Evolutionary conservation across 2,797 vertebrate genomes (phyloP).

Genomic region (Pantherophis alleghaniensis): DNA sequence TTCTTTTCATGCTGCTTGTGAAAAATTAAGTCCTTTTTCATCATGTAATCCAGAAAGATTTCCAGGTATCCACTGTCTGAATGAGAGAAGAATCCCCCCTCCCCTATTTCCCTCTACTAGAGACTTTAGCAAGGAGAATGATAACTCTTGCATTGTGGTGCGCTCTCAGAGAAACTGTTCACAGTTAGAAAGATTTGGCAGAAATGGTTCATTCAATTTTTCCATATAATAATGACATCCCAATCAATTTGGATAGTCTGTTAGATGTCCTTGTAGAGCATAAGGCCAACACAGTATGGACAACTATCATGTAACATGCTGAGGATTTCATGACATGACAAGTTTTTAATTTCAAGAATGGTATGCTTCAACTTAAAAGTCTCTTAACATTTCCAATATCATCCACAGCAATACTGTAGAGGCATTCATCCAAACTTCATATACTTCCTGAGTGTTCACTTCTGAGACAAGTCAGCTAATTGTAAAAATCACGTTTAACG

Average conservation of each 20-base stretch:
- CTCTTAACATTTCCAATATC: slow-evolving; percentile 33
- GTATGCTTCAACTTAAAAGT: slow-evolving; percentile 27
- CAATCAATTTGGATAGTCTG: neutral
- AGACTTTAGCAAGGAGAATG: neutral
- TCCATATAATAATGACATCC: neutral
- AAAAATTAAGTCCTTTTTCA: neutral
- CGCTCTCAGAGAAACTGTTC: neutral
- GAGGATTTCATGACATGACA: neutral
- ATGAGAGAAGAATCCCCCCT: neutral
- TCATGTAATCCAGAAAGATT: neutral
- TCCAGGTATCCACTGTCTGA: neutral
- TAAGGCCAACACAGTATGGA: neutral
- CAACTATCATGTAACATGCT: slow-evolving; percentile 6
- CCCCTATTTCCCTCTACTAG: neutral
- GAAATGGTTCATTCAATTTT: neutral
- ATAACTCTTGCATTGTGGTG: neutral
- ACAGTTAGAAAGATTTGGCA: neutral
- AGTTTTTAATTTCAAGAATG: slow-evolving; percentile 30
- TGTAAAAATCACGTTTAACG: neutral
- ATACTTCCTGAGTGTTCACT: neutral
- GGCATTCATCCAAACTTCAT: slow-evolving; percentile 6
- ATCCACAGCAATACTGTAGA: neutral
- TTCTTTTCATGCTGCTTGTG: neutral
- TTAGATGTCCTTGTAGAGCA: neutral
- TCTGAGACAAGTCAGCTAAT: neutral